A percentile compares a stretch with the other conserved stretches of the same genome.
Conservation (phyloP, 2,888 invertebrate genomes). For the Petrolisthes manimaculis region DNA sequence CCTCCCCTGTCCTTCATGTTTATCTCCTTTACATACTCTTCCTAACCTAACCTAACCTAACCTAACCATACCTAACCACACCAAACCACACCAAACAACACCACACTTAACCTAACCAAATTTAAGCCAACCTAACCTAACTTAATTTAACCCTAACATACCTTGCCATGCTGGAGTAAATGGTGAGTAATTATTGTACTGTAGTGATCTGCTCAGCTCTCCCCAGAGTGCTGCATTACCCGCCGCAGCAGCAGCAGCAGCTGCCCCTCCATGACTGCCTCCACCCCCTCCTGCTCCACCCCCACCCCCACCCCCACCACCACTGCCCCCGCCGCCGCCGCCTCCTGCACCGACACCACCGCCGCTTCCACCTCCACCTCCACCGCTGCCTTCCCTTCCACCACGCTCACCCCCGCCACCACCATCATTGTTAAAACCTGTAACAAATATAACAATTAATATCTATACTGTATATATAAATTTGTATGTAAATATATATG, state of each 20-base stretch:
- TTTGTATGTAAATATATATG: not conserved
- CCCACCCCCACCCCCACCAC: slow-evolving; percentile 22
- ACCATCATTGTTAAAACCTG: slow-evolving; percentile 54
- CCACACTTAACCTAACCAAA: not conserved
- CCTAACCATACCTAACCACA: too few species aligned
- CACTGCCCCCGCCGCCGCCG: slow-evolving; percentile 30
- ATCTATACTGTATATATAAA: not conserved
- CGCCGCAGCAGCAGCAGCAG: slow-evolving; percentile 9
- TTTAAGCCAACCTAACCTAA: not conserved
- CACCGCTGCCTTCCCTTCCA: slow-evolving; percentile 21
- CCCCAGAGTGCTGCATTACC: slow-evolving; percentile 60
- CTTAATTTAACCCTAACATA: not conserved
- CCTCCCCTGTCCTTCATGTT: too few species aligned
- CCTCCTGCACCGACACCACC: slow-evolving; percentile 22
- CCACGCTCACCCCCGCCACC: slow-evolving; percentile 41
- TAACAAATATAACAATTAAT: not conserved
- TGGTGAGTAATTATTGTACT: slow-evolving; percentile 62
- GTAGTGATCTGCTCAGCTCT: slow-evolving; percentile 62
- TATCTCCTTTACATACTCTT: too few species aligned
- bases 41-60: too few species aligned
- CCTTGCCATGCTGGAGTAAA: slow-evolving; percentile 54
- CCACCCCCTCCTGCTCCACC: slow-evolving; percentile 26
- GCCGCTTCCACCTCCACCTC: slow-evolving; percentile 18
- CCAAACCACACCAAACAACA: too few species aligned
- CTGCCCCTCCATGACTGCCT: slow-evolving; percentile 32